Percentiles rank a stretch among this genome's conserved stretches.
phyloP scores from a whole-genome alignment of 2,113 vertebrate genomes.

The Pica pica region DNA sequence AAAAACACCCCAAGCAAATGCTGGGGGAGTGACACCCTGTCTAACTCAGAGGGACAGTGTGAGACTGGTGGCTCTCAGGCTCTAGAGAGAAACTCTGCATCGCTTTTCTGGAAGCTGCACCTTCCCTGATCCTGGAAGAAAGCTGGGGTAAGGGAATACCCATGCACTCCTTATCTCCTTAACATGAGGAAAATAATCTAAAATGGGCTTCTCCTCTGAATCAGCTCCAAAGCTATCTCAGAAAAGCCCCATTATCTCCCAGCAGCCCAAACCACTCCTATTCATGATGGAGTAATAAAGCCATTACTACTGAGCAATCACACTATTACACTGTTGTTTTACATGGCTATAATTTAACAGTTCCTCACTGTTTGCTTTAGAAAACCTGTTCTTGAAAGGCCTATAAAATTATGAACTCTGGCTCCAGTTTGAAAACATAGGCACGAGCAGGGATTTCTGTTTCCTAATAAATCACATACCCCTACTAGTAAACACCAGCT shows the following conservation, averaged over 20 bases:
- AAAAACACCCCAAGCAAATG: not conserved
- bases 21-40: not conserved
- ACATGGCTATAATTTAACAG: not conserved
- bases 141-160: not conserved
- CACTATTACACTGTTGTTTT: not conserved
- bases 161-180: not conserved
- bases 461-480: not conserved
- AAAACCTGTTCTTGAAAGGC: slow-evolving; percentile 31
- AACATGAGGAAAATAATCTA: not conserved
- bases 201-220: not conserved
- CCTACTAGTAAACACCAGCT: not conserved
- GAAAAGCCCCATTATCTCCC: not conserved
- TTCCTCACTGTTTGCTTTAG: slow-evolving; percentile 38
- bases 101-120: not conserved
- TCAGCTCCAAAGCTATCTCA: not conserved
- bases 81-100: not conserved
- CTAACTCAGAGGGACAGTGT: not conserved
- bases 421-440: not conserved
- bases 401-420: slow-evolving; percentile 43
- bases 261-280: not conserved
- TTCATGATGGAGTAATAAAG: slow-evolving; percentile 7
- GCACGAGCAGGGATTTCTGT: not conserved
- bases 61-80: not conserved
- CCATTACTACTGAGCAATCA: slow-evolving; percentile 1
- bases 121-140: not conserved